Base-by-base conservation (phyloP, 2,888 invertebrate species). In the Strigamia crassipes region DNA sequence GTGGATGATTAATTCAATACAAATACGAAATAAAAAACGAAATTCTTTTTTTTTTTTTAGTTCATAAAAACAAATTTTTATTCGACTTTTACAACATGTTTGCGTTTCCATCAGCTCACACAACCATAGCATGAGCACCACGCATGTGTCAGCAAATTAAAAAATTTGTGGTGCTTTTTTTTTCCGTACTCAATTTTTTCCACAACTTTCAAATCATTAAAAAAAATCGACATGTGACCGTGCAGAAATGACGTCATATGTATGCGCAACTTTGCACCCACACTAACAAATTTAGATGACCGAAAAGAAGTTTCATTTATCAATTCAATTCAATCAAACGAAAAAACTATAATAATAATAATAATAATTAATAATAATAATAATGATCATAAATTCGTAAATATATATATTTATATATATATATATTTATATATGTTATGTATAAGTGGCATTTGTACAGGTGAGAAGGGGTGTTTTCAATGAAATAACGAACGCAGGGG, bases 11-110 rank as follows among this genome's bases (percentile, higher is more conserved):
- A 51, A 51, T 51, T 18, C 8, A 51, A 18, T 0, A 61, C n/a
- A 61, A 61, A 61, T 61, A 61, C 6, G 21, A 46, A 10, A 61
- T n/a, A 56, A 56, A 56, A 56, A 21, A 8, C 3, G n/a, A 18
- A 2, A 56, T 9, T 27, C 3, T 3, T 1, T 27, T 27, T 27
- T 27, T 10, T n/a, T 61, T 61, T 61, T 61, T 46, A 23, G 18
- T 41, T 80, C 80, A 61, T 80, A 80, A 80, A 80, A 80, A 80
- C 80, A 80, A 80, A 80, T 23, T 27, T 56, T 27, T 80, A 38
- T 38, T 78, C 41, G 78, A 61, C 61, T 61, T 61, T 61, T 61
- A 61, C 61, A 61, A 61, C 61, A 61, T 61, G 61, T 61, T 61
- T 61, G 61, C 23, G 18, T 61, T 61, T 61, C 51, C 61, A 61